These are phyloP conservation scores for Strix aluco DNA, from an alignment of 2,113 vertebrate species.

Conservation along the genomic window DNA sequence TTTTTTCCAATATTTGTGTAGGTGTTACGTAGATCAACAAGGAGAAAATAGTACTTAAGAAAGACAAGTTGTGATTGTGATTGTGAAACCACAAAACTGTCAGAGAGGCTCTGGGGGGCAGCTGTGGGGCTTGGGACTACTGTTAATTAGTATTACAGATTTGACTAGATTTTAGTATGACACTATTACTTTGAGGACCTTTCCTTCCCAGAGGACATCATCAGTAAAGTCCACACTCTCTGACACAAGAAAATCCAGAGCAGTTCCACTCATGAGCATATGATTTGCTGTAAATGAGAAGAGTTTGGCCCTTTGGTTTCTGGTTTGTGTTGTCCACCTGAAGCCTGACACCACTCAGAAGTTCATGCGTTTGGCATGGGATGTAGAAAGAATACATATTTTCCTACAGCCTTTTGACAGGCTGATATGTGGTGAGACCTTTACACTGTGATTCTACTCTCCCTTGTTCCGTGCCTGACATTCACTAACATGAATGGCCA, in stretches of 20 bases:
- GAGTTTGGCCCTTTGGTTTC: neutral
- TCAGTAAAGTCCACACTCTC: neutral
- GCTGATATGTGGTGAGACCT: neutral
- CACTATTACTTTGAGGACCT: neutral
- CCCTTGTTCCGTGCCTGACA: neutral
- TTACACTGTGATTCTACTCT: neutral
- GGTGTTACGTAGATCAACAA: neutral
- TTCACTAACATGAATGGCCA: neutral
- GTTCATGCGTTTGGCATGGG: neutral
- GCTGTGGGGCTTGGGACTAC: neutral
- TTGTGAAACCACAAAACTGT: neutral
- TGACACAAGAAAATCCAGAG: neutral
- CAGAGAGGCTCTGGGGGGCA: neutral
- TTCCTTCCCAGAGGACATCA: neutral
- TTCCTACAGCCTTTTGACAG: neutral
- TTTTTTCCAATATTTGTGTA: slow-evolving; percentile 27
- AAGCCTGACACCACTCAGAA: neutral
- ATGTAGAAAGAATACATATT: neutral
- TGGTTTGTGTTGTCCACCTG: neutral
- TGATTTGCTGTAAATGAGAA: neutral
- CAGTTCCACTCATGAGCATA: neutral
- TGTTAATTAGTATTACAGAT: neutral
- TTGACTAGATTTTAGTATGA: neutral
- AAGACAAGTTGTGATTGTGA: neutral
- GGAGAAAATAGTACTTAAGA: neutral